phyloP scores from a whole-genome alignment of 2,888 invertebrate species.

The Rhagium mordax region DNA sequence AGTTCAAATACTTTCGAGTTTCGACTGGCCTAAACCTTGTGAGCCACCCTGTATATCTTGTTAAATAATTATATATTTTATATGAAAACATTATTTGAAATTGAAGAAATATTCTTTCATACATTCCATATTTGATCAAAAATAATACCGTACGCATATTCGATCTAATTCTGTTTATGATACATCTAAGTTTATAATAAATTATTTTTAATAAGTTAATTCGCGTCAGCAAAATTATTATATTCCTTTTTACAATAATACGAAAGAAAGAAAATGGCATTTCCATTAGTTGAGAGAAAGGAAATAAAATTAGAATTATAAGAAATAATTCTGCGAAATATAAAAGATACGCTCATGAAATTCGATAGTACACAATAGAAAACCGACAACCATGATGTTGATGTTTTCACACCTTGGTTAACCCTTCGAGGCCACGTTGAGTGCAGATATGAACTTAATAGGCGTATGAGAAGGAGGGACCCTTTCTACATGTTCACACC shows the following conservation, averaged over 20 bases:
- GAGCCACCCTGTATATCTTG: too few species aligned
- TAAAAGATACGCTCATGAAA: conserved; percentile 26
- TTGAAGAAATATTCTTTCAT: too few species aligned
- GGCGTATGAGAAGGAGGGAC: conserved; percentile 37
- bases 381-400: conserved; percentile 56
- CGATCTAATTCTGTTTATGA: too few species aligned
- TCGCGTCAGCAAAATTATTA: neutral
- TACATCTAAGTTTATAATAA: neutral
- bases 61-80: too few species aligned
- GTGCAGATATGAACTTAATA: conserved; percentile 21
- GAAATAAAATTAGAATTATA: neutral
- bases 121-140: too few species aligned
- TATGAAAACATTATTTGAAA: too few species aligned
- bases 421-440: conserved; percentile 50
- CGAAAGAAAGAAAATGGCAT: neutral
- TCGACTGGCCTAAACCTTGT: too few species aligned
- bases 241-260: neutral
- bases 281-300: neutral
- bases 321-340: conserved; percentile 1
- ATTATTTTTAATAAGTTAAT: neutral
- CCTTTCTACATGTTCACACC: conserved; percentile 40
- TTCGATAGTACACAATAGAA: conserved; percentile 43
- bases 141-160: too few species aligned
- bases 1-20: too few species aligned
- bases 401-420: conserved; percentile 63